Conservation (phyloP, 1,140 invertebrate species). For the Scylla paramamosain region DNA sequence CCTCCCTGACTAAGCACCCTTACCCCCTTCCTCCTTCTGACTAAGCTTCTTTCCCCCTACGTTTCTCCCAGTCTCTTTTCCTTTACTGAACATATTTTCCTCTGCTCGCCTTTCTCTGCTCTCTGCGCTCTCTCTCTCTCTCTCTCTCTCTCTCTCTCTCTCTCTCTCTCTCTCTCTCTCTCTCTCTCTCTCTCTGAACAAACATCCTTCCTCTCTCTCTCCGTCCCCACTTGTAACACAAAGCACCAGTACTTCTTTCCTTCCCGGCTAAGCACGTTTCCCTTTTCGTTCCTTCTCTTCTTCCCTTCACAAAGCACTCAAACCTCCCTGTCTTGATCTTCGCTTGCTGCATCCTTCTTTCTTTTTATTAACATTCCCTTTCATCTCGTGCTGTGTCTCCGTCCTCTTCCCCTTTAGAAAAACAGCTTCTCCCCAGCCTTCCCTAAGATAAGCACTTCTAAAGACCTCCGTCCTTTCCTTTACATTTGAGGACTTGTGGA, state of each 20-base stretch:
- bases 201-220: neutral
- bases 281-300: neutral
- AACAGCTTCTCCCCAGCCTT: too few species aligned
- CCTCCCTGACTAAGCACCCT: neutral
- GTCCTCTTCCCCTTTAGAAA: too few species aligned
- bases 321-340: neutral
- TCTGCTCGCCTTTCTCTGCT: neutral
- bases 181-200: neutral
- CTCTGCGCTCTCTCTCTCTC: neutral
- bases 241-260: neutral
- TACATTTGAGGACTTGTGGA: too few species aligned
- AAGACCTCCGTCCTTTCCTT: too few species aligned
- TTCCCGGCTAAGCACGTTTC: neutral
- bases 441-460: too few species aligned
- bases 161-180: constrained; percentile 5
- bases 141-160: neutral
- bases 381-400: too few species aligned
- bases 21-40: neutral
- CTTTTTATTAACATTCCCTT: neutral
- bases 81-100: neutral
- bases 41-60: neutral
- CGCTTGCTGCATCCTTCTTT: neutral
- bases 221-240: neutral
- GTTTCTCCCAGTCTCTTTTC: neutral
- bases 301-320: neutral